Evolutionary conservation across 2,888 invertebrate genomes (phyloP).

Genomic region (Apeira syringaria): DNA sequence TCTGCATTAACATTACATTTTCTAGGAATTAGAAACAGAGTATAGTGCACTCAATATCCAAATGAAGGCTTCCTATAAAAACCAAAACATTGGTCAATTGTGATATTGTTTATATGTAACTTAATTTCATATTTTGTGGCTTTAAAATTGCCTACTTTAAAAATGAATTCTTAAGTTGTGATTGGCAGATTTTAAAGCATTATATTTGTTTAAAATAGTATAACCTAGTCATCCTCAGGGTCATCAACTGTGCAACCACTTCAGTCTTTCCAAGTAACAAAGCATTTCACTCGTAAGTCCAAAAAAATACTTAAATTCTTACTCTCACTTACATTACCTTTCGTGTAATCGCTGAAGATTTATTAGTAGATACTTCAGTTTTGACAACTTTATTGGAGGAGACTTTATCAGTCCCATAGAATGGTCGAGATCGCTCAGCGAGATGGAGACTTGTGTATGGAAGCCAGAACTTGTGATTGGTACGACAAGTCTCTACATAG

Average conservation of each 20-base stretch:
- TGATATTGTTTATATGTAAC: too few species aligned
- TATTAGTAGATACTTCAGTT: constrained; percentile 29
- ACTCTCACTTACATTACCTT: constrained; percentile 47
- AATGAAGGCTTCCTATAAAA: too few species aligned
- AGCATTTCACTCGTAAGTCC: constrained; percentile 9
- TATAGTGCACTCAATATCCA: too few species aligned
- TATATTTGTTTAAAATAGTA: background rate
- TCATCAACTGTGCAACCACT: constrained; percentile 4
- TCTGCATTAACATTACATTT: too few species aligned
- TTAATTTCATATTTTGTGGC: too few species aligned
- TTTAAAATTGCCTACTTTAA: too few species aligned
- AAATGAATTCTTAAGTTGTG: too few species aligned
- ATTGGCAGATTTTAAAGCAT: background rate
- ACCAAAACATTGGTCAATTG: too few species aligned
- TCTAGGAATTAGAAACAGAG: too few species aligned
- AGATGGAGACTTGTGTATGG: constrained; percentile 67
- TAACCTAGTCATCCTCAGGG: constrained; percentile 1
- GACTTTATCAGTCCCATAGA: constrained; percentile 58
- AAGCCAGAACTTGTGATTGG: constrained; percentile 61
- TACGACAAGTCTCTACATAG: constrained; percentile 61
- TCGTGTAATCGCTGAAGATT: constrained; percentile 40
- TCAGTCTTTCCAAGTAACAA: constrained; percentile 11
- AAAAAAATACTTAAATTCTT: constrained; percentile 4
- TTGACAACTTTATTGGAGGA: constrained; percentile 36
- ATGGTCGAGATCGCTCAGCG: constrained; percentile 69